Base-by-base conservation (phyloP, 2,797 vertebrate genomes). In the Dendrocincla fuliginosa region DNA sequence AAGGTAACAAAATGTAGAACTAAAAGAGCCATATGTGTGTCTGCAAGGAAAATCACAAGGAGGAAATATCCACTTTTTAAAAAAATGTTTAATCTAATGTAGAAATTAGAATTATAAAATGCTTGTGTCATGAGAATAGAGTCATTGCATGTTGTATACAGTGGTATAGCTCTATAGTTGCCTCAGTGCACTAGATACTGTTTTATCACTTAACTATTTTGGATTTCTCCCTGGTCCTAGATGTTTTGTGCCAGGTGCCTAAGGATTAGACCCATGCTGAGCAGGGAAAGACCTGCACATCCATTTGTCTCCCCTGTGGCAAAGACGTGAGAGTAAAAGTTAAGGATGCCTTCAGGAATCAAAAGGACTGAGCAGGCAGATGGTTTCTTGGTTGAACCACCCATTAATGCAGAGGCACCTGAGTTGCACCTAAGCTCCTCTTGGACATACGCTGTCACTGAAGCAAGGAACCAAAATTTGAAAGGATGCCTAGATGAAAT, bases 391-490 rank as follows among this genome's bases (percentile, higher is more conserved):
- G 19, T 71, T 49, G 25, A 23, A 47, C 33, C 6, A 74, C 12
- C 6, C 17, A 28, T 52, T 42, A 59, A 32, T 11, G 9, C 22
- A 63, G 1, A 61, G 19, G 73, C 1, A 1, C 10, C 9, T 5
- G 6, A 63, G 64, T 44, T 69, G 17, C 44, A 60, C 6, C 23
- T 27, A 56, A 75, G 44, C 13, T 78, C 25, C 25, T 60, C 83
- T 78, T 63, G 37, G 37, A 81, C 53, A 20, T 37, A 19, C 13
- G 5, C 10, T 22, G 4, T 24, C n/a, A 57, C 20, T 60, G 49
- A 81, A 83, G 16, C 44, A 74, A 79, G 49, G 33, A 94, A 64
- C 4, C 6, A 41, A 67, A 85, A 90, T 42, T 46, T 22, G 1
- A 85, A 89, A 56, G 16, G 56, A 69, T 70, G 41, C 20, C 13